phyloP scores from a whole-genome alignment of 2,888 invertebrate genomes.

The Pyralis farinalis region DNA sequence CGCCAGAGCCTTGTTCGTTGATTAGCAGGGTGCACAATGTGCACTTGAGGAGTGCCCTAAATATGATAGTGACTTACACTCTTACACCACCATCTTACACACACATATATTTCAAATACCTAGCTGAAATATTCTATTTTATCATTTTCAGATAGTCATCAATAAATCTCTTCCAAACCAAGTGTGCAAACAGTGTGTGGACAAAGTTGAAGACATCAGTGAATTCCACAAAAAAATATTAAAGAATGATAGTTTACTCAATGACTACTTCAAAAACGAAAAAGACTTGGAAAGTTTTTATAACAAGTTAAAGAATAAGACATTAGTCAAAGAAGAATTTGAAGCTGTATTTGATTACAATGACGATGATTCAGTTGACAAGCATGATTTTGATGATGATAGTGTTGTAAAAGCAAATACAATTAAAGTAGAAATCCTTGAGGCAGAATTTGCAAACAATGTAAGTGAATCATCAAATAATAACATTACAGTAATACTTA shows the following conservation, averaged over 20 bases:
- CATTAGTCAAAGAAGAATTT: constrained; percentile 10
- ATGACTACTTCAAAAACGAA: constrained; percentile 19
- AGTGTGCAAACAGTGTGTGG: constrained; percentile 36
- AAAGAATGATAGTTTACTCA: constrained; percentile 37
- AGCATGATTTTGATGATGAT: not conserved
- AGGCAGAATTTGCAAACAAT: too few relatives aligned
- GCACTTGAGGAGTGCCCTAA: too few relatives aligned
- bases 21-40: too few relatives aligned
- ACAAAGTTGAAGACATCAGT: constrained; percentile 34
- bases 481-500: too few relatives aligned
- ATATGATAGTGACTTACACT: too few relatives aligned
- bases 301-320: constrained; percentile 11
- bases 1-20: too few relatives aligned
- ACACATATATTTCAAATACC: too few relatives aligned
- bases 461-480: too few relatives aligned
- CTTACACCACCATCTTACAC: too few relatives aligned
- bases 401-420: not conserved
- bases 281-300: constrained; percentile 14
- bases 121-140: too few relatives aligned
- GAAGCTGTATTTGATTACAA: not conserved
- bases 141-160: constrained; percentile 35
- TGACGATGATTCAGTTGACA: not conserved
- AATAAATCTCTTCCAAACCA: constrained; percentile 34
- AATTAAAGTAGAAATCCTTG: too few relatives aligned
- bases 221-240: constrained; percentile 31